Evolutionary conservation across 64 coral and sea anemone genomes (phyloP).

Genomic region (Dendronephthya gigantea): DNA sequence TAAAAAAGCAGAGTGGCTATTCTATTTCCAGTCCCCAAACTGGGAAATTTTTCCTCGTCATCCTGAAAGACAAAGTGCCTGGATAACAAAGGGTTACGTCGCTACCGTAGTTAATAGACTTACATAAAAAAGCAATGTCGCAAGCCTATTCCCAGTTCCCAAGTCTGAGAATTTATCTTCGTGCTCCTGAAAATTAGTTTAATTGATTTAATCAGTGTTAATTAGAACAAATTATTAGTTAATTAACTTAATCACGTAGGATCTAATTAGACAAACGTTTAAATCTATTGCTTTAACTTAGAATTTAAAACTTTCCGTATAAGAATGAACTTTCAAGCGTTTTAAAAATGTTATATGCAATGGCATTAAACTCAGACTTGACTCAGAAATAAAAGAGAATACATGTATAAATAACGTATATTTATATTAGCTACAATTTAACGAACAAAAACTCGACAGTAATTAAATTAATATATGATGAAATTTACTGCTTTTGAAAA

Average conservation of each 20-base stretch:
- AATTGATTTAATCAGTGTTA: not conserved
- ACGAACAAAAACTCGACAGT: no score
- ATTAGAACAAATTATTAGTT: not conserved
- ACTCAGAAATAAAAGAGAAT: no score
- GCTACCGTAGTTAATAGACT: not conserved
- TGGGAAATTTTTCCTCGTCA: constrained; percentile 76
- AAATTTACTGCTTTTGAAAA: no score
- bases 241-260: constrained; percentile 58
- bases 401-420: no score
- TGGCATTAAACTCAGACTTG: no score
- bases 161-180: constrained; percentile 84
- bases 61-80: constrained; percentile 24
- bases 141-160: constrained; percentile 82
- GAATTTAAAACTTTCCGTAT: not conserved
- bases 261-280: not conserved
- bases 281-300: not conserved
- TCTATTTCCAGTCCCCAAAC: constrained; percentile 75
- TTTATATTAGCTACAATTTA: no score
- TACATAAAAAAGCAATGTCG: constrained; percentile 85
- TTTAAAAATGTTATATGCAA: no score
- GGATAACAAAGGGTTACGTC: not conserved
- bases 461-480: no score
- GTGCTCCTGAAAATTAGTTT: constrained; percentile 30
- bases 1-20: constrained; percentile 90
- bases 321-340: no score